These are phyloP conservation scores for Emydoidea blandingii DNA, from an alignment of 2,797 vertebrate genomes.

Conservation along the genomic window DNA sequence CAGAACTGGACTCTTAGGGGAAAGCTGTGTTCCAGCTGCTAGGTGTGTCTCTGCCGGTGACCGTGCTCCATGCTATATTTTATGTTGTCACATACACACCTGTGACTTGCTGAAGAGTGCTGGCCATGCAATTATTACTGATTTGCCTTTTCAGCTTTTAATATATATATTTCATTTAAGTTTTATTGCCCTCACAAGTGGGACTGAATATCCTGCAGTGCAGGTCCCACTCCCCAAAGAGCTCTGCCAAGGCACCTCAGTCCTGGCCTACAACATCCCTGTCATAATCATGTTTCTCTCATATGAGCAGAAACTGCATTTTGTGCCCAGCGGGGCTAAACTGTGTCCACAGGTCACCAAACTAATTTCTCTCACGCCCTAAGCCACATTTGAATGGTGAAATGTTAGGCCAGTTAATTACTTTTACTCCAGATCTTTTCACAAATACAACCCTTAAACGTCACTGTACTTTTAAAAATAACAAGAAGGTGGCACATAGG, in stretches of 20 bases:
- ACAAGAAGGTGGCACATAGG: not conserved
- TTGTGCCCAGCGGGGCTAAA: fast-evolving
- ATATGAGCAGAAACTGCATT: fast-evolving
- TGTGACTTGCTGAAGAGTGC: not conserved
- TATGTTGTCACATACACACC: not conserved
- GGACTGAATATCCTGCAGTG: fast-evolving
- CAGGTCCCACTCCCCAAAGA: fast-evolving
- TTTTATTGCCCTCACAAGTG: not conserved
- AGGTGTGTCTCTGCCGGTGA: not conserved
- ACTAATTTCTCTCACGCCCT: not conserved
- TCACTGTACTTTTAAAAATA: not conserved
- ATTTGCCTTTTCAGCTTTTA: not conserved
- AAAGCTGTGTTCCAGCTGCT: fast-evolving
- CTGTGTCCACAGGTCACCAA: not conserved
- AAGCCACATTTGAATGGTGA: not conserved
- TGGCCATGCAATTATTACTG: not conserved
- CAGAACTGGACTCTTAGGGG: not conserved
- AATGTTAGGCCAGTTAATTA: not conserved
- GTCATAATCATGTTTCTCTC: fast-evolving
- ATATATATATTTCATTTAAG: not conserved
- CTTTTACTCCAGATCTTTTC: not conserved
- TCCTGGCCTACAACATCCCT: fast-evolving
- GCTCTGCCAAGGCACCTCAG: fast-evolving
- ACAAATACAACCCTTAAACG: not conserved
- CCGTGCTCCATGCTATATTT: not conserved